These are phyloP conservation scores for Cynoglossus semilaevis DNA, from an alignment of 2,113 vertebrate genomes.

Conservation along the genomic window DNA sequence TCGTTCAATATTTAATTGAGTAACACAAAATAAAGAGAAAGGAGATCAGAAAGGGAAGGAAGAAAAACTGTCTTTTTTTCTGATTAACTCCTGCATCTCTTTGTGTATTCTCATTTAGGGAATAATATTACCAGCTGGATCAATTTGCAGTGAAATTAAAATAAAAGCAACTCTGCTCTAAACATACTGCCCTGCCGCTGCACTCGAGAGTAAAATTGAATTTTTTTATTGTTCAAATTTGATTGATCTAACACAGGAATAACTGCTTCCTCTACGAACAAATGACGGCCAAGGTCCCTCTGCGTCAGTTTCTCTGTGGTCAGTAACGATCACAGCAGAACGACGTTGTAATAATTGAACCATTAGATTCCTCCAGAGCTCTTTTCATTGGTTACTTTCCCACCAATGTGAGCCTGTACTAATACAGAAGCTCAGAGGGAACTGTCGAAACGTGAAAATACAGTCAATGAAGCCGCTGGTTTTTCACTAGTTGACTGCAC, in stretches of 20 bases:
- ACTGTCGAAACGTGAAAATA: constrained; percentile 26
- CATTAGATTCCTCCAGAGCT: constrained; percentile 34
- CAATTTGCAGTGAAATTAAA: no score
- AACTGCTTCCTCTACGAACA: constrained; percentile 59
- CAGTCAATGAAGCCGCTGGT: constrained; percentile 17
- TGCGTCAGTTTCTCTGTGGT: constrained; percentile 43
- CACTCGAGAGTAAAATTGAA: constrained; percentile 30
- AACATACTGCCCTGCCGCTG: constrained; percentile 6
- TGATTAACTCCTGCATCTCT: no score
- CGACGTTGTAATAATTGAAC: constrained; percentile 7
- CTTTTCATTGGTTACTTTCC: constrained; percentile 40
- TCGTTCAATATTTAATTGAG: no score
- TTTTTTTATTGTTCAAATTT: constrained; percentile 39
- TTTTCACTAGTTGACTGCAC: constrained; percentile 23
- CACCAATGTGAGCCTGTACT: constrained; percentile 14
- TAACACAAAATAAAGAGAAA: no score
- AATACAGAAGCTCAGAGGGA: constrained; percentile 12
- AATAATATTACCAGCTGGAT: no score
- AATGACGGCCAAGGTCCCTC: constrained; percentile 55
- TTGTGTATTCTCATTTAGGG: no score
- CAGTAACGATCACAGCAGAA: constrained; percentile 23
- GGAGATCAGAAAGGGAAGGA: no score
- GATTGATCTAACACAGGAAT: constrained; percentile 63
- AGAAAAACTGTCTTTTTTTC: no score
- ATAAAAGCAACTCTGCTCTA: no score